Percentiles rank a stretch among this genome's conserved stretches.
Conservation (phyloP, 2,888 invertebrate species). For the Furcula furcula region DNA sequence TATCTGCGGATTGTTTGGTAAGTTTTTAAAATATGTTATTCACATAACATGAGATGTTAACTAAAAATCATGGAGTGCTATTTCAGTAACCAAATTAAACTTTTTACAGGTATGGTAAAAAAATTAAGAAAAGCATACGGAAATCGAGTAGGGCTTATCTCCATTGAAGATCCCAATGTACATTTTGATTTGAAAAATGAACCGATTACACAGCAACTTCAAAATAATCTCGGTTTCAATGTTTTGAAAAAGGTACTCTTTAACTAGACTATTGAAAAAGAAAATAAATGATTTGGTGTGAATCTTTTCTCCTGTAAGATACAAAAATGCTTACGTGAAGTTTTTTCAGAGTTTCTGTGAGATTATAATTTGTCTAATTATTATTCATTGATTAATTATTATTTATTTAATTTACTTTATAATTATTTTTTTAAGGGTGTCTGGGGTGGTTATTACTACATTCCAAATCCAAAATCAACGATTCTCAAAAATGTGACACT, state of each 20-base stretch:
- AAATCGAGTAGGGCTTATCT: slow-evolving; percentile 64
- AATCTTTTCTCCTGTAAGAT: too few relatives aligned
- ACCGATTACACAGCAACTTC: slow-evolving; percentile 74
- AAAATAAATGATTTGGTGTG: too few relatives aligned
- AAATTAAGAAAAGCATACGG: slow-evolving; percentile 84
- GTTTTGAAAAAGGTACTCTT: slow-evolving; percentile 73
- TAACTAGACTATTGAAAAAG: too few relatives aligned
- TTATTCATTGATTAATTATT: too few relatives aligned
- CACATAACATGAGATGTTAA: too few relatives aligned
- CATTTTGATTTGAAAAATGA: slow-evolving; percentile 68
- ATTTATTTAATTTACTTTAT: too few relatives aligned
- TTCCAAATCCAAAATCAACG: slow-evolving; percentile 17
- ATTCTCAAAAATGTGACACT: slow-evolving; percentile 80
- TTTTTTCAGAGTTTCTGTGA: too few relatives aligned
- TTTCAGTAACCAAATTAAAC: neutral
- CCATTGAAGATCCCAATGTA: slow-evolving; percentile 73
- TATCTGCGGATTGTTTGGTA: slow-evolving; percentile 51
- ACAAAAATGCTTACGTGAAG: too few relatives aligned
- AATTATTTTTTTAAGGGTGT: slow-evolving; percentile 53
- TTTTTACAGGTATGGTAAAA: slow-evolving; percentile 83
- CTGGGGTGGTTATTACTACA: slow-evolving; percentile 52
- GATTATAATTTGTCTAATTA: too few relatives aligned
- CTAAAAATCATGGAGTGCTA: neutral
- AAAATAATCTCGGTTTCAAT: slow-evolving; percentile 85
- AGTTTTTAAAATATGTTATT: neutral